Conservation (phyloP, 2,888 invertebrate species). For the Zelleria hepariella region DNA sequence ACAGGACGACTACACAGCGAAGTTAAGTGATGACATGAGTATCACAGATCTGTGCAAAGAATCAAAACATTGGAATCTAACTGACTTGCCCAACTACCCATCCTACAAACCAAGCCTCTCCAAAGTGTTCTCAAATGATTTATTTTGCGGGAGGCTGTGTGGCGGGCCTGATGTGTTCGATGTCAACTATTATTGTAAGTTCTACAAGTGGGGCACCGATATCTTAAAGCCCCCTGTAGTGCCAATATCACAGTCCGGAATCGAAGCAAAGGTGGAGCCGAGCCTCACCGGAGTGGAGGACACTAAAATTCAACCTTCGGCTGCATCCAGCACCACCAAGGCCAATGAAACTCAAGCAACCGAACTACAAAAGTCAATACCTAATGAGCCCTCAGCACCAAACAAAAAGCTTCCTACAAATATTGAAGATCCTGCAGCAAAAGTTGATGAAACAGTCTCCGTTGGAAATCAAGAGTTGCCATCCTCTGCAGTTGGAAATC, state of each 20-base stretch:
- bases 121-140: background rate
- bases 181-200: slow-evolving; percentile 50
- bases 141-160: slow-evolving; percentile 42
- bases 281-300: background rate
- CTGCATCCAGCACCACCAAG: background rate
- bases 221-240: slow-evolving; percentile 21
- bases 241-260: slow-evolving; percentile 12
- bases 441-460: background rate
- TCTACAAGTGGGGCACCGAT: slow-evolving; percentile 46
- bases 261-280: background rate
- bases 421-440: too few relatives aligned
- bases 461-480: background rate
- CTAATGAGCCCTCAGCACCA: background rate
- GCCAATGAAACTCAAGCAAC: background rate
- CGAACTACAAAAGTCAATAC: background rate
- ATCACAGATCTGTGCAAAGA: slow-evolving; percentile 31
- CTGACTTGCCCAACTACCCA: slow-evolving; percentile 24
- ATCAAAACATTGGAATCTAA: slow-evolving; percentile 39
- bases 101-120: slow-evolving; percentile 20
- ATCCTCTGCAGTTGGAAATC: background rate
- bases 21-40: slow-evolving; percentile 30
- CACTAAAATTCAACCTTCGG: background rate
- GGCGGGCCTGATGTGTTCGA: slow-evolving; percentile 29
- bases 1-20: slow-evolving; percentile 23
- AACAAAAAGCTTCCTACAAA: background rate